phyloP scores from a whole-genome alignment of 2,797 vertebrate species.

The Discoglossus pictus region DNA sequence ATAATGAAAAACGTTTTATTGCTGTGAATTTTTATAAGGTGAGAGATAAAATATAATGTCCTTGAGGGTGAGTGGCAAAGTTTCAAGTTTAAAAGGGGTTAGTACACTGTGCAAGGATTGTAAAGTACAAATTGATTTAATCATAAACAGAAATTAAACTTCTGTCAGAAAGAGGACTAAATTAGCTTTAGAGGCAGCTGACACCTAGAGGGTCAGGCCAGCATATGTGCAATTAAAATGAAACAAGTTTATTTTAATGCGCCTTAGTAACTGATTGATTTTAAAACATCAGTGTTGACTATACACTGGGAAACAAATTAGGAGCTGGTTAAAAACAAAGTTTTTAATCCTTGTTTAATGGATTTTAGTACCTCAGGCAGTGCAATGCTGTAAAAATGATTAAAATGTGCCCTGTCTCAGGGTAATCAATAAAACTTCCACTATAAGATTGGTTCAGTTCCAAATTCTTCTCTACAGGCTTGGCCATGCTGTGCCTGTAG shows the following conservation, averaged over 20 bases:
- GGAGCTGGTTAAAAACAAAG: constrained; percentile 63
- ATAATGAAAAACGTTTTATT: no score
- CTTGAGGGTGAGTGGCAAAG: constrained; percentile 17
- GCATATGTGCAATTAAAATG: constrained; percentile 61
- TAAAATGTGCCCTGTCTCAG: constrained; percentile 65
- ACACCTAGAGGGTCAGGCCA: constrained; percentile 57
- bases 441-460: constrained; percentile 63
- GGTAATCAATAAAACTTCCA: constrained; percentile 68
- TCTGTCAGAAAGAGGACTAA: constrained; percentile 54
- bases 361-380: constrained; percentile 67
- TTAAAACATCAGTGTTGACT: constrained; percentile 61
- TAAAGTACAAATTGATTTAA: constrained; percentile 34
- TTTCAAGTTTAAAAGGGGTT: constrained; percentile 22
- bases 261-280: constrained; percentile 64
- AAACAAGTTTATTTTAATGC: constrained; percentile 65
- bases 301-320: constrained; percentile 66
- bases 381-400: constrained; percentile 64
- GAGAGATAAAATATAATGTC: background rate
- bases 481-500: constrained; percentile 51
- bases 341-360: constrained; percentile 69
- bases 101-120: constrained; percentile 6
- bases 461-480: constrained; percentile 54
- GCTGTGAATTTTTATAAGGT: no score
- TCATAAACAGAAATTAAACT: constrained; percentile 46
- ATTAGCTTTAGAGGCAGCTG: constrained; percentile 61